A percentile compares a stretch with the other conserved stretches of the same genome.
Evolutionary conservation across 1,140 invertebrate species (phyloP).

Genomic region (Copidosoma floridanum): DNA sequence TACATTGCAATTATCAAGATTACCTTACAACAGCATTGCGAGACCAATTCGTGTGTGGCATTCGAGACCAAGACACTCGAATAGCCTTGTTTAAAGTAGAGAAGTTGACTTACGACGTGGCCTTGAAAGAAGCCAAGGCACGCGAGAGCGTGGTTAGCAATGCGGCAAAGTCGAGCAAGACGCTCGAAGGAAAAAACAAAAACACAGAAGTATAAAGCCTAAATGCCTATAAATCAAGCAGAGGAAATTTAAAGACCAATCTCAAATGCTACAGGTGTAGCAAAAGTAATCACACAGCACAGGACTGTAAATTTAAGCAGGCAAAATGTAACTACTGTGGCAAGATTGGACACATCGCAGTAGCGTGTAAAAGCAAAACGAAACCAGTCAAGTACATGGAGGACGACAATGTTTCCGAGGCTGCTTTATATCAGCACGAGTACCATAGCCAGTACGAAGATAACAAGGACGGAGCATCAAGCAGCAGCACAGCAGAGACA

Average conservation of each 20-base stretch:
- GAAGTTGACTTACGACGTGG: conserved; percentile 1
- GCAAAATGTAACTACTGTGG: conserved; percentile 17
- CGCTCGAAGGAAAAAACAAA: not conserved
- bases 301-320: not conserved
- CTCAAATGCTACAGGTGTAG: not conserved
- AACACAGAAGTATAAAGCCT: not conserved
- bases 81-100: conserved; percentile 15
- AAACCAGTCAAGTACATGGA: not conserved
- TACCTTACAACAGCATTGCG: conserved; percentile 17
- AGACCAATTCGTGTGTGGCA: too few species aligned
- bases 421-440: too few species aligned
- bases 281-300: not conserved
- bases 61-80: too few species aligned
- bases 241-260: not conserved
- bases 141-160: conserved; percentile 12
- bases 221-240: not conserved
- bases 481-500: not conserved
- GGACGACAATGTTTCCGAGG: too few species aligned
- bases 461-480: not conserved
- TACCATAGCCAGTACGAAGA: not conserved
- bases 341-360: conserved; percentile 7
- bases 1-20: conserved; percentile 20
- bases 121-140: not conserved
- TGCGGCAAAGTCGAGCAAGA: conserved; percentile 4
- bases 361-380: conserved; percentile 14